A percentile compares a stretch with the other conserved stretches of the same genome.
These are phyloP conservation scores for Drosophila rhopaloa DNA, from an alignment of 1,140 invertebrate genomes.

Conservation along the genomic window DNA sequence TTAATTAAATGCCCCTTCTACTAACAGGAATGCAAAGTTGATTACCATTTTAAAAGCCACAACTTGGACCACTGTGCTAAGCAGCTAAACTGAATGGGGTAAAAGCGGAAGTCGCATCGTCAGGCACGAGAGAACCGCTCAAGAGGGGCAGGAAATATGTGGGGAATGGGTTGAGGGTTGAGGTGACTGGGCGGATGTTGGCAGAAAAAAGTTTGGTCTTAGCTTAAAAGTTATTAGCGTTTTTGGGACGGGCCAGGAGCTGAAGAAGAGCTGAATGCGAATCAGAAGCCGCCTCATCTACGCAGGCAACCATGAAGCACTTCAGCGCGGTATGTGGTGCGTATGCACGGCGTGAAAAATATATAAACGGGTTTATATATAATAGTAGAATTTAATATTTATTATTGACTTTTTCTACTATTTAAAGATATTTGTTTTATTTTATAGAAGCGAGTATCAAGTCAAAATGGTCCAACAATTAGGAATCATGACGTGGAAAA, in stretches of 20 bases:
- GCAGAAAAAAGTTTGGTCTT: constrained; percentile 59
- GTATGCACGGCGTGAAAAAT: constrained; percentile 6
- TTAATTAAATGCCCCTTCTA: no score
- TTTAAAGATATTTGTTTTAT: background rate
- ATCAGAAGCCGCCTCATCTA: constrained; percentile 32
- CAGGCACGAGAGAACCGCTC: constrained; percentile 53
- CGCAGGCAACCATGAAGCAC: constrained; percentile 43
- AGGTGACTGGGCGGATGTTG: constrained; percentile 41
- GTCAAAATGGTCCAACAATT: no score
- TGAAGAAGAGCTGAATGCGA: constrained; percentile 15
- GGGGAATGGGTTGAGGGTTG: constrained; percentile 6
- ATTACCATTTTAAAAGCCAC: background rate
- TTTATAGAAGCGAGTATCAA: no score
- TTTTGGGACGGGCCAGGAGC: constrained; percentile 29
- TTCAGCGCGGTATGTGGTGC: constrained; percentile 14
- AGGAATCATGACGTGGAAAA: no score
- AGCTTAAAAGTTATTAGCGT: constrained; percentile 83
- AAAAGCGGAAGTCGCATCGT: constrained; percentile 76
- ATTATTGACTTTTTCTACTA: background rate
- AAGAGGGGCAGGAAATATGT: constrained; percentile 22
- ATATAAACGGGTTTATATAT: background rate
- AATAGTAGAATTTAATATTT: background rate
- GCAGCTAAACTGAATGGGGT: constrained; percentile 65
- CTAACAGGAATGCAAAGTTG: background rate
- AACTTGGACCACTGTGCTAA: constrained; percentile 30